A percentile compares a stretch with the other conserved stretches of the same genome.
Conservation (phyloP, 2,797 vertebrate species). For the Cyprinella venusta region DNA sequence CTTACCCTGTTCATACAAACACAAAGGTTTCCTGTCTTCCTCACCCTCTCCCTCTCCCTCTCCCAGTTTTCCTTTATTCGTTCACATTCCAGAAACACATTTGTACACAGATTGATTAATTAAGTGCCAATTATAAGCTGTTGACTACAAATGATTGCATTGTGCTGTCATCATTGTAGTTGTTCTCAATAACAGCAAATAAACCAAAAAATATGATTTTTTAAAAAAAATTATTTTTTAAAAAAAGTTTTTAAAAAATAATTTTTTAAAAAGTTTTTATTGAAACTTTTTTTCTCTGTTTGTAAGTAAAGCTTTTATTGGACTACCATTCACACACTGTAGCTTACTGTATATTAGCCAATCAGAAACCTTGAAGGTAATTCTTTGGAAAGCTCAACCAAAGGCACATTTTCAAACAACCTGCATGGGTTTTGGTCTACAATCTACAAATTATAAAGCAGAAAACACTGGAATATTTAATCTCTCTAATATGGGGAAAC, state of each 20-base stretch:
- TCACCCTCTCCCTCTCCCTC: slow-evolving; percentile 9
- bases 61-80: slow-evolving; percentile 7
- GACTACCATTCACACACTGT: not conserved
- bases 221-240: too few relatives aligned
- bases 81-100: slow-evolving; percentile 30
- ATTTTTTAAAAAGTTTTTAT: too few relatives aligned
- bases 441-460: not conserved
- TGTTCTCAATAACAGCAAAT: not conserved
- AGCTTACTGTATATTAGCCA: not conserved
- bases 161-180: not conserved
- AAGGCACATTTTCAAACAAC: not conserved
- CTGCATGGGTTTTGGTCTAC: not conserved
- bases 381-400: not conserved
- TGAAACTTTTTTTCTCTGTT: not conserved
- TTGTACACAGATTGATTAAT: not conserved
- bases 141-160: not conserved
- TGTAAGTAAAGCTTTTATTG: not conserved
- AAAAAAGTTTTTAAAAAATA: too few relatives aligned
- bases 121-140: slow-evolving; percentile 20
- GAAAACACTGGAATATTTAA: too few relatives aligned
- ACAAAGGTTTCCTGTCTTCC: slow-evolving; percentile 38
- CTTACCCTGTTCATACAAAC: slow-evolving; percentile 52
- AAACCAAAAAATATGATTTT: too few relatives aligned
- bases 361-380: not conserved
- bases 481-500: not conserved